These are phyloP conservation scores for Gisinianus flammeolus DNA, from an alignment of 2,888 invertebrate species.

Conservation along the genomic window DNA sequence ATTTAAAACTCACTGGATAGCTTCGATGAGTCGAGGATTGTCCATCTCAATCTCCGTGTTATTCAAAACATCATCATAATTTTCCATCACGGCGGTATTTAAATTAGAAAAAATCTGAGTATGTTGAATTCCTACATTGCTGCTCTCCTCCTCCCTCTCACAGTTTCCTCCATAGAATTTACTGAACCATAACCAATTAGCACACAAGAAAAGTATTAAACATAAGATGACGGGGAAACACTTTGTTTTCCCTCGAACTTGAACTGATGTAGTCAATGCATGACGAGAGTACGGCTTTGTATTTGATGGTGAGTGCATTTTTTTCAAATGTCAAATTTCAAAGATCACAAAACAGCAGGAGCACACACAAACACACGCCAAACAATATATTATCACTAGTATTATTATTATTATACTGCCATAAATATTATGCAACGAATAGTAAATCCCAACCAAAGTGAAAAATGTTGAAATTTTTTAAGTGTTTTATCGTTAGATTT, in stretches of 20 bases:
- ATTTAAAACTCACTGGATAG: conserved; percentile 16
- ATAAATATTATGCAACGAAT: no score
- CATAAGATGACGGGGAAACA: background rate
- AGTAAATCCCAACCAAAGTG: no score
- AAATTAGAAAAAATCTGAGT: no score
- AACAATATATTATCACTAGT: no score
- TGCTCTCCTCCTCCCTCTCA: background rate
- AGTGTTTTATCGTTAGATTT: no score
- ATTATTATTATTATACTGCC: no score
- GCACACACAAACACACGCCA: background rate
- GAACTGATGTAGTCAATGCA: background rate
- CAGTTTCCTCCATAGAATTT: background rate
- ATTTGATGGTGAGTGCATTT: background rate
- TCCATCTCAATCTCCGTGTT: conserved; percentile 24
- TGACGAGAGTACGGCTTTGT: background rate
- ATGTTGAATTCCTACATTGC: no score
- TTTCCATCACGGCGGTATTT: background rate
- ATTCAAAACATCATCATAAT: conserved; percentile 15
- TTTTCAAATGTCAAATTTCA: background rate
- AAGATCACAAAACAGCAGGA: no score
- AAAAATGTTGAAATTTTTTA: no score
- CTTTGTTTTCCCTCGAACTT: background rate
- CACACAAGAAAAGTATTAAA: background rate
- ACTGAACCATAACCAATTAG: background rate
- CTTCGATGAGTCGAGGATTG: conserved; percentile 19